A percentile compares a stretch with the other conserved stretches of the same genome.
These are phyloP conservation scores for Eledona agricola DNA, from an alignment of 2,888 invertebrate species.

Conservation along the genomic window DNA sequence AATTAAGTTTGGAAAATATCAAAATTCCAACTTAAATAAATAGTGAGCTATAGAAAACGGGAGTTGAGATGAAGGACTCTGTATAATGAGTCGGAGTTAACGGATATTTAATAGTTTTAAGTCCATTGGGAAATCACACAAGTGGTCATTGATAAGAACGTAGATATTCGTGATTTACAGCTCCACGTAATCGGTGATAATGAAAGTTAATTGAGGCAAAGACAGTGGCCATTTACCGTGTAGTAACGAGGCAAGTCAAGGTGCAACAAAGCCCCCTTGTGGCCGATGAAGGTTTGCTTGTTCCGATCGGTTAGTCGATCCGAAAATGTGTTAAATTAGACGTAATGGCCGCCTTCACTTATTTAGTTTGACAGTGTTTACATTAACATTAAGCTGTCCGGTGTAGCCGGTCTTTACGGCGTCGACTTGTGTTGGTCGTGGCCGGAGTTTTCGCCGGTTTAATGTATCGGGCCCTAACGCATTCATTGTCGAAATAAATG, in stretches of 20 bases:
- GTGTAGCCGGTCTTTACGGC: constrained; percentile 2
- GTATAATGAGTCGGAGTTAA: no score
- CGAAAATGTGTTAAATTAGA: constrained; percentile 21
- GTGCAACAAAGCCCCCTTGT: constrained; percentile 15
- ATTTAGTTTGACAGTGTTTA: constrained; percentile 23
- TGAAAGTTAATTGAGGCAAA: no score
- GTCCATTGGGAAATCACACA: no score
- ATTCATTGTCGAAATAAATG: constrained; percentile 47
- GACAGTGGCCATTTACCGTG: background rate
- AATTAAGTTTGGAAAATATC: no score
- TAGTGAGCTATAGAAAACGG: no score
- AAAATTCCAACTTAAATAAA: no score
- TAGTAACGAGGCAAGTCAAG: background rate
- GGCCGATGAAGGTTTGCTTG: constrained; percentile 7
- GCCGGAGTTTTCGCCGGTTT: constrained; percentile 1
- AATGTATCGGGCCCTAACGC: constrained; percentile 33
- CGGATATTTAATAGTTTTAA: no score
- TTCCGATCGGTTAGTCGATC: constrained; percentile 11
- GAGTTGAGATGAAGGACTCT: no score
- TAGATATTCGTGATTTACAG: no score
- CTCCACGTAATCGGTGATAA: no score
- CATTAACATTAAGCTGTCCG: constrained; percentile 20
- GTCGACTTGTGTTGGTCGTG: background rate
- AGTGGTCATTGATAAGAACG: no score
- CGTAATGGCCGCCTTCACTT: constrained; percentile 13